Conservation (phyloP, 2,888 invertebrate species). For the Cheilosia vernalis region DNA sequence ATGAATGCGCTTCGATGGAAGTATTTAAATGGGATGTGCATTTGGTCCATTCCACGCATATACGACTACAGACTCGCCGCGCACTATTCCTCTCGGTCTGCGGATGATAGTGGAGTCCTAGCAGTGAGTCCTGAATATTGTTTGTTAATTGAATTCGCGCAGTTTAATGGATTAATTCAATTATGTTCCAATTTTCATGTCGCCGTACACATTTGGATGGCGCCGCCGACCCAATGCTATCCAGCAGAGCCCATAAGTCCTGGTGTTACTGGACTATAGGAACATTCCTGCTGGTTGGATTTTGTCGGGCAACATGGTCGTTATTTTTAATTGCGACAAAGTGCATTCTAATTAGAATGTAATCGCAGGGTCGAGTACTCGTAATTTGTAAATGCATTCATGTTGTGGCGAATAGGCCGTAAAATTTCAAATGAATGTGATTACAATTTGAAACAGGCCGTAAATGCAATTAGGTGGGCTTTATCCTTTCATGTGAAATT, state of each 20-base stretch:
- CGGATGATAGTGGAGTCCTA: neutral
- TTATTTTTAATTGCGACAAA: conserved; percentile 10
- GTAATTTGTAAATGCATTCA: conserved; percentile 1
- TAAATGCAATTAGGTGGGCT: neutral
- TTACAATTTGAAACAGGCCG: neutral
- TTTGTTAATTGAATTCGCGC: conserved; percentile 57
- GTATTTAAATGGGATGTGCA: conserved; percentile 3
- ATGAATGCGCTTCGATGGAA: neutral
- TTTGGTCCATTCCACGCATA: too few species aligned
- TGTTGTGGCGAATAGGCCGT: neutral
- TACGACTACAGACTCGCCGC: too few species aligned
- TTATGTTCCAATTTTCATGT: conserved; percentile 37
- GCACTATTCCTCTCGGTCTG: neutral
- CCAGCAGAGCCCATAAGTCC: neutral
- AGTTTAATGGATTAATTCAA: conserved; percentile 37
- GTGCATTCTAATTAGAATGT: conserved; percentile 13
- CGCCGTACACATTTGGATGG: neutral
- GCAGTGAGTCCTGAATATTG: conserved; percentile 7
- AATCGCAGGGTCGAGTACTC: neutral
- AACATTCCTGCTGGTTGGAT: conserved; percentile 6
- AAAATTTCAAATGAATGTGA: neutral
- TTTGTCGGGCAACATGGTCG: neutral
- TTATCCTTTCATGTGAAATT: neutral
- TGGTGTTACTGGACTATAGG: conserved; percentile 22
- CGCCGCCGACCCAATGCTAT: neutral